Percentiles rank a stretch among this genome's conserved stretches.
Evolutionary conservation across 2,888 invertebrate genomes (phyloP).

Genomic region (Melinaea menophilus): DNA sequence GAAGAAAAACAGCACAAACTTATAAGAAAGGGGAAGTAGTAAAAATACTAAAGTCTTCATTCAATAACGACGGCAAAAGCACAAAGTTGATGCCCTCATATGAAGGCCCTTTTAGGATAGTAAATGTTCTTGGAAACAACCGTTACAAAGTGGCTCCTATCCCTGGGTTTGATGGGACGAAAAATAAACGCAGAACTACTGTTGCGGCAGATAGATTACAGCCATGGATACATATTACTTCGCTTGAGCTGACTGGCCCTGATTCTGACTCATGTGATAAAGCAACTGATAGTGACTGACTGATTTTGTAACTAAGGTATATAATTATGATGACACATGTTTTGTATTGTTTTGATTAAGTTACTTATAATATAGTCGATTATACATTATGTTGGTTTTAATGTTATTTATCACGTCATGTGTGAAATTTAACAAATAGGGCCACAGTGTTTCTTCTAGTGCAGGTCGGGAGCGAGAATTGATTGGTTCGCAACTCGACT

Average conservation of each 20-base stretch:
- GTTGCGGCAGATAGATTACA: constrained; percentile 5
- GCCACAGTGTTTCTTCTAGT: neutral
- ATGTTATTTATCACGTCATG: too few species aligned
- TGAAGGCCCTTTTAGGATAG: constrained; percentile 14
- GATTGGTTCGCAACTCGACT: neutral
- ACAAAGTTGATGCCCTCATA: constrained; percentile 3
- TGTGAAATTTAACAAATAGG: too few species aligned
- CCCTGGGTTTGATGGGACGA: constrained; percentile 8
- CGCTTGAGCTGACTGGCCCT: neutral
- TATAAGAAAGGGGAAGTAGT: too few species aligned
- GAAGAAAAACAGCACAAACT: too few species aligned
- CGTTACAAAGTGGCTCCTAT: constrained; percentile 17
- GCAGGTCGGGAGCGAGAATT: neutral
- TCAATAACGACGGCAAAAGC: constrained; percentile 13
- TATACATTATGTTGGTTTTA: too few species aligned
- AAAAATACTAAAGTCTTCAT: too few species aligned
- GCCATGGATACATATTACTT: constrained; percentile 18
- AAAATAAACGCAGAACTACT: constrained; percentile 6
- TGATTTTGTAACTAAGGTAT: too few species aligned
- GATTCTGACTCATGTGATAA: neutral
- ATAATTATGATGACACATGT: too few species aligned
- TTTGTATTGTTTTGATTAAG: too few species aligned
- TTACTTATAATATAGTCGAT: too few species aligned
- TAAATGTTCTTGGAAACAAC: constrained; percentile 16
- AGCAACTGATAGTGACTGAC: too few species aligned